Evolutionary conservation across 2,888 invertebrate species (phyloP).

Genomic region (Diadromus collaris): DNA sequence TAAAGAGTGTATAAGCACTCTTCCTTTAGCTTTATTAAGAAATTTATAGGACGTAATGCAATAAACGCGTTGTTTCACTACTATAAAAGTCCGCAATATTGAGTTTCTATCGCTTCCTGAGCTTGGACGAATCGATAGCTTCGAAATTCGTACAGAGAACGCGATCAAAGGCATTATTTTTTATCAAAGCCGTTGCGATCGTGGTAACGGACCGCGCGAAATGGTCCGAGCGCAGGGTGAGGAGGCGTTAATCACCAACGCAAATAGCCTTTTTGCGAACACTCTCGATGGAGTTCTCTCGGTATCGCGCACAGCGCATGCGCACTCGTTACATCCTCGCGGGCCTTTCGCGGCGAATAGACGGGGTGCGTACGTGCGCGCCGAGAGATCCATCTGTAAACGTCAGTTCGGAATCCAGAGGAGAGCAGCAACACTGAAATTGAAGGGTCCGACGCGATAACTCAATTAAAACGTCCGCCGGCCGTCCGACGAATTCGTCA

Average conservation of each 20-base stretch:
- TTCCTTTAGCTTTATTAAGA: too few relatives aligned
- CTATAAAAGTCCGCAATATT: not conserved
- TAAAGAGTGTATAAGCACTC: too few relatives aligned
- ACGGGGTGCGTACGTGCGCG: not conserved
- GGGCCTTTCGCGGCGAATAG: not conserved
- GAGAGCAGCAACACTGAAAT: not conserved
- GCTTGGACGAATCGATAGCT: not conserved
- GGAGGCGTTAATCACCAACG: not conserved
- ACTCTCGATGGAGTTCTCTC: not conserved
- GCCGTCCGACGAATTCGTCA: not conserved
- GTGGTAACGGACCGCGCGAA: not conserved
- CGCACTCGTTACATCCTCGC: not conserved
- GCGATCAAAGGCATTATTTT: not conserved
- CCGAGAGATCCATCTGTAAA: not conserved
- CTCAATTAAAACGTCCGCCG: constrained; percentile 12
- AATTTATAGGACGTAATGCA: too few relatives aligned
- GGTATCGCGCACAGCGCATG: not conserved
- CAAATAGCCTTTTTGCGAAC: constrained; percentile 9
- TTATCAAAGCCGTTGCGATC: not conserved
- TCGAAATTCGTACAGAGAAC: not conserved
- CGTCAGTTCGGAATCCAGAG: not conserved
- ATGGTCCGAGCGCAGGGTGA: not conserved
- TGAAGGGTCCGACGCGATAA: constrained; percentile 13
- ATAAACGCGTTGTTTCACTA: too few relatives aligned
- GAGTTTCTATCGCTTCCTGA: not conserved